Percentiles rank a stretch among this genome's conserved stretches.
Evolutionary conservation across 2,888 invertebrate genomes (phyloP).

Genomic region (Nymphalis polychloros): DNA sequence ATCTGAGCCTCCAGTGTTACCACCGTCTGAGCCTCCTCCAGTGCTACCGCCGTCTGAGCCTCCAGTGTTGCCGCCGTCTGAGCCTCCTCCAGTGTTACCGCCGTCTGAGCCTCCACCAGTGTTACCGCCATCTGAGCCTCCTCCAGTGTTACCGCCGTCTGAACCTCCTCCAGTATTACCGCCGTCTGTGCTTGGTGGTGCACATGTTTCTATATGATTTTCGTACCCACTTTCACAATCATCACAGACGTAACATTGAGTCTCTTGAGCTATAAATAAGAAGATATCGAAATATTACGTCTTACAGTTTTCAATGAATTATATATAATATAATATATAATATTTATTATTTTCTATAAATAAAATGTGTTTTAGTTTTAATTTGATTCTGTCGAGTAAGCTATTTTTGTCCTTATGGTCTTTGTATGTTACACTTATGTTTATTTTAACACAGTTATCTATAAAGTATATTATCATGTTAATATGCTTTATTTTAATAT

Average conservation of each 20-base stretch:
- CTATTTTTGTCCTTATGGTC: too few relatives aligned
- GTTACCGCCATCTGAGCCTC: background rate
- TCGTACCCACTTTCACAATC: slow-evolving; percentile 49
- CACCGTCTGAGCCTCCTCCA: background rate
- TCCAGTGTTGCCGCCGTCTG: background rate
- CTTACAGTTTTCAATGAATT: too few relatives aligned
- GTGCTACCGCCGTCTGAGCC: background rate
- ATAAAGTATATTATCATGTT: too few relatives aligned
- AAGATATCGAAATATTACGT: background rate
- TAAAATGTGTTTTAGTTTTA: too few relatives aligned
- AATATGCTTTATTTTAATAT: too few relatives aligned
- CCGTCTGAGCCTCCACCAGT: slow-evolving; percentile 5
- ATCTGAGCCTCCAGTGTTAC: background rate
- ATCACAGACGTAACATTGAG: slow-evolving; percentile 57
- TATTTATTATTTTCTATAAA: too few relatives aligned
- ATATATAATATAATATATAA: too few relatives aligned
- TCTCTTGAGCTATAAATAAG: slow-evolving; percentile 47
- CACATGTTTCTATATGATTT: slow-evolving; percentile 48
- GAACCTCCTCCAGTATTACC: background rate
- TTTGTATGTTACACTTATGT: too few relatives aligned
- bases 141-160: background rate
- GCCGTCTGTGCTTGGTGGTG: slow-evolving; percentile 12
- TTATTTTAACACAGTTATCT: too few relatives aligned
- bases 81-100: background rate
- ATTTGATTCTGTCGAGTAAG: too few relatives aligned